A percentile compares a stretch with the other conserved stretches of the same genome.
Evolutionary conservation across 2,797 vertebrate genomes (phyloP).

Genomic region (Sitta carolinensis): DNA sequence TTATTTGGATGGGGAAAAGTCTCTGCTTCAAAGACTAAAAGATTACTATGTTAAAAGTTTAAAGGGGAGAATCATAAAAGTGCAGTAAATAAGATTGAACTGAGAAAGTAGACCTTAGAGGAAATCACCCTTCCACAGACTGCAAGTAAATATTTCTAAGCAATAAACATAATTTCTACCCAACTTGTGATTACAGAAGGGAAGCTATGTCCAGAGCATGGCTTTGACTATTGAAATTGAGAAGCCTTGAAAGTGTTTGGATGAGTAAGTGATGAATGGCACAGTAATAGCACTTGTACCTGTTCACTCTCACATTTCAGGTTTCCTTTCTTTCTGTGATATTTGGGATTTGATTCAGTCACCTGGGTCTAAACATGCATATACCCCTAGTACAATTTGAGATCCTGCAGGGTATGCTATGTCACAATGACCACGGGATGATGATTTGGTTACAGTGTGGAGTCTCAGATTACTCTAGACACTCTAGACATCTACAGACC

Average conservation of each 20-base stretch:
- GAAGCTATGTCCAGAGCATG: not conserved
- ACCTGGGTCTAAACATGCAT: not conserved
- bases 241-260: not conserved
- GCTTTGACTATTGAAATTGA: not conserved
- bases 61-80: not conserved
- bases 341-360: not conserved
- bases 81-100: not conserved
- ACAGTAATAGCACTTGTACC: not conserved
- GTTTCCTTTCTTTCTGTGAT: not conserved
- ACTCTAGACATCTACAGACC: not conserved
- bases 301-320: not conserved
- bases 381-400: not conserved
- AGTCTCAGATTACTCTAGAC: not conserved
- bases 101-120: not conserved
- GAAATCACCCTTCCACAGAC: not conserved
- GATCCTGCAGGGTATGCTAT: fast-evolving
- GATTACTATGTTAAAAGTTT: not conserved
- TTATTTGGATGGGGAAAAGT: not conserved
- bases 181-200: not conserved
- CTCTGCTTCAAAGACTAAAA: not conserved
- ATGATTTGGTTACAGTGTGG: not conserved
- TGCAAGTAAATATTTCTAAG: not conserved
- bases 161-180: not conserved
- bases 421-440: not conserved
- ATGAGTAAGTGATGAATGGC: not conserved